A percentile compares a stretch with the other conserved stretches of the same genome.
Evolutionary conservation across 2,888 invertebrate species (phyloP).

Genomic region (Ctenicera cuprea): DNA sequence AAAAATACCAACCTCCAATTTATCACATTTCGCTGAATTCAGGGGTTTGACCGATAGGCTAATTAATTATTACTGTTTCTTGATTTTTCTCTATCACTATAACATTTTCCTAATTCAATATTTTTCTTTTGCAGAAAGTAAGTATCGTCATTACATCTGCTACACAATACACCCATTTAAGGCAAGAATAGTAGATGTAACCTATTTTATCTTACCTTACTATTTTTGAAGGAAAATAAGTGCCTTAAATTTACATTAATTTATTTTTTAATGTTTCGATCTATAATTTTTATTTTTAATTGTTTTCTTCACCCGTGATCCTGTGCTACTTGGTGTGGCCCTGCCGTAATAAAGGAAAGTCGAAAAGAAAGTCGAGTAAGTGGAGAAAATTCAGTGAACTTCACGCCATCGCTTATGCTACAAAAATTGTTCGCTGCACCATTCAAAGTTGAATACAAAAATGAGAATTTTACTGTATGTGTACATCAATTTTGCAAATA

Average conservation of each 20-base stretch:
- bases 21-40: too few relatives aligned
- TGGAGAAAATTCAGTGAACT: constrained; percentile 56
- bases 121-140: constrained; percentile 75
- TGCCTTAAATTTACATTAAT: background rate
- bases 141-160: constrained; percentile 64
- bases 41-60: too few relatives aligned
- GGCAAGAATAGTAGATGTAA: constrained; percentile 50
- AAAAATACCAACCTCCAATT: too few relatives aligned
- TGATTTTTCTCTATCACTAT: too few relatives aligned
- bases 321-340: constrained; percentile 47
- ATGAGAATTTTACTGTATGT: background rate
- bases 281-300: constrained; percentile 61
- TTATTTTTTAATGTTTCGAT: constrained; percentile 43
- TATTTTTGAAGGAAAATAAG: background rate
- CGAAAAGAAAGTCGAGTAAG: constrained; percentile 68
- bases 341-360: constrained; percentile 57
- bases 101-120: constrained; percentile 7
- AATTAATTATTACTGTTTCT: too few relatives aligned
- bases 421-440: constrained; percentile 48
- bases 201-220: background rate
- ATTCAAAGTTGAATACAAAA: constrained; percentile 2
- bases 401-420: constrained; percentile 52
- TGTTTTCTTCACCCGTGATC: constrained; percentile 63
- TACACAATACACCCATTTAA: background rate
- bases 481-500: background rate